A percentile compares a stretch with the other conserved stretches of the same genome.
These are phyloP conservation scores for Saccopteryx bilineata DNA, from an alignment of 2,113 vertebrate species.

Conservation along the genomic window DNA sequence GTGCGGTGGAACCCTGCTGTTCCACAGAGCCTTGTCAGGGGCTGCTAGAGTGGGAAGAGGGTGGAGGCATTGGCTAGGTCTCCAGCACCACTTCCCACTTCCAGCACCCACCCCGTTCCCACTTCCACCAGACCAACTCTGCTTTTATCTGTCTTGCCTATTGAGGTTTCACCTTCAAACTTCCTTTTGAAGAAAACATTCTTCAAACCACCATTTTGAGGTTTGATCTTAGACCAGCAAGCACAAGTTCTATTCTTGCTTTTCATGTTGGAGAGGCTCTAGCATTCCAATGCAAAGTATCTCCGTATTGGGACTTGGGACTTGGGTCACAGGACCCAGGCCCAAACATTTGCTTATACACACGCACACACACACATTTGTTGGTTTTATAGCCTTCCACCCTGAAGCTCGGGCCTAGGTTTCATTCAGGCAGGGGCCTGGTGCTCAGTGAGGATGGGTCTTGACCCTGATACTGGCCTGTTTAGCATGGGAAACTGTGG, in stretches of 20 bases:
- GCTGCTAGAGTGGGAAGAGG: conserved; percentile 1
- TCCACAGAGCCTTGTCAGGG: conserved; percentile 25
- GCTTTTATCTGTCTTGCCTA: conserved; percentile 65
- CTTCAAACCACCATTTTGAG: conserved; percentile 65
- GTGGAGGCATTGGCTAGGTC: not conserved
- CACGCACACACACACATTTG: not conserved
- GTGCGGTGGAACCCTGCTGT: conserved; percentile 1
- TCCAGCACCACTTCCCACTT: not conserved
- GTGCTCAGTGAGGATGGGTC: not conserved
- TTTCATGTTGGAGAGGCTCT: conserved; percentile 47
- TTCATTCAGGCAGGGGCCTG: conserved; percentile 12
- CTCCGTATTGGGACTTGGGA: conserved; percentile 4
- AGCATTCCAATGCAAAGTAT: not conserved
- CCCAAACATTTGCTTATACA: not conserved
- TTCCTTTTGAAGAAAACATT: conserved; percentile 53
- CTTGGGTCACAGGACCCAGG: conserved; percentile 9
- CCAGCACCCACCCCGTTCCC: not conserved
- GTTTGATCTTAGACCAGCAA: conserved; percentile 80
- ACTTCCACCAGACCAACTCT: conserved; percentile 43
- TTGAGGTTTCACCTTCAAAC: conserved; percentile 61
- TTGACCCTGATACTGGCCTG: not conserved
- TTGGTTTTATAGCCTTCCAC: not conserved
- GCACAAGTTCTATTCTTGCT: conserved; percentile 57
- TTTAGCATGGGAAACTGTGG: not conserved
- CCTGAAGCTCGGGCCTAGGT: not conserved